Evolutionary conservation across 64 coral and sea anemone species (phyloP).

Genomic region (Anthopleura sola): DNA sequence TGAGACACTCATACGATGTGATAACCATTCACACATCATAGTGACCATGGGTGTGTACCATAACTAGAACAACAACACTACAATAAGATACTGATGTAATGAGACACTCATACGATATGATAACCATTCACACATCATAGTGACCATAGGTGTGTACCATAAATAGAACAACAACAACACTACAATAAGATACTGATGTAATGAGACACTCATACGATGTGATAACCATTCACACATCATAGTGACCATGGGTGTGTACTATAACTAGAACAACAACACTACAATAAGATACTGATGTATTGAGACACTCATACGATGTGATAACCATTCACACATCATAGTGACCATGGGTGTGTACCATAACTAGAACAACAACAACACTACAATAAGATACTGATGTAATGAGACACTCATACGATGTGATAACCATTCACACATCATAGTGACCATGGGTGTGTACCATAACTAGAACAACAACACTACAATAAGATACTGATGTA

Average conservation of each 20-base stretch:
- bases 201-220: conserved; percentile 49
- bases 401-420: too few relatives aligned
- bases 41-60: conserved; percentile 52
- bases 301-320: too few relatives aligned
- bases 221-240: conserved; percentile 60
- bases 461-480: too few relatives aligned
- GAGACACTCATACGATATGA: conserved; percentile 57
- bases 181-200: conserved; percentile 47
- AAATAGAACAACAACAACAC: background rate
- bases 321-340: too few relatives aligned
- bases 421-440: too few relatives aligned
- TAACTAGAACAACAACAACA: too few relatives aligned
- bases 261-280: too few relatives aligned
- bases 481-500: too few relatives aligned
- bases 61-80: background rate
- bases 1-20: conserved; percentile 56
- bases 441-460: too few relatives aligned
- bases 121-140: conserved; percentile 51
- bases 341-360: too few relatives aligned
- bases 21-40: conserved; percentile 56
- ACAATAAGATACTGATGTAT: too few relatives aligned
- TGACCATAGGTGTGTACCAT: conserved; percentile 48
- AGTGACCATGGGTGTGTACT: conserved; percentile 14
- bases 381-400: too few relatives aligned
- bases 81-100: conserved; percentile 45